Evolutionary conservation across 2,888 invertebrate species (phyloP), one percentile per base, ranked within the genome.

Genomic region (Helobdella robusta): DNA sequence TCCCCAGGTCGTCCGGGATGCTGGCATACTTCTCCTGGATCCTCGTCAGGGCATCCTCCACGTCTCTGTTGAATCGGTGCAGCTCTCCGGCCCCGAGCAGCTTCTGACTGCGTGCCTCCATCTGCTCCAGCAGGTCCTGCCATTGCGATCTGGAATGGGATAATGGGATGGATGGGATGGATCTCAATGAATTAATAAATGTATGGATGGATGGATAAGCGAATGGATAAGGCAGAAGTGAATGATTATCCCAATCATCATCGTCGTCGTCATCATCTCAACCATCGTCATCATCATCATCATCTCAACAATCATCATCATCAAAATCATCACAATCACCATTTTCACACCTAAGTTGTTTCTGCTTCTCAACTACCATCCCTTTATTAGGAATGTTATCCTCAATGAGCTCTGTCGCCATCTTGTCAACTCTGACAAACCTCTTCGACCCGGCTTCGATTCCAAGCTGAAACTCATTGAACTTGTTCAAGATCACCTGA

Each of bases 1-100:
- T 83, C 71, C 86, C 87, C 20, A 87, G 81, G 68, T 83, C 83
- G 70, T 89, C 89, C 0, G 89, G 88, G 50, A 97, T 84, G 2
- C 87, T 87, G 0, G 89, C 88, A 69, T 88, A 86, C 76, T 93
- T 91, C 77, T 91, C 93, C 75, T 79, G 89, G 48, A 91, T 92
- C 30, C 94, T 84, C 48, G 89, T 87, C 8, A 91, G 80, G 1
- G 92, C 88, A 76, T 95, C 94, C 28, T 88, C 89, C 1, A 89
- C 91, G 80, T 95, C 95, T 64, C 94, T 86, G 81, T 97, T 95
- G 84, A 94, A 97, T 65, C 93, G 85, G 80, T 97, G 97, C 71
- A 97, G 91, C 82, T 95, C 93, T 11, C 91, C 94, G 0, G 97
- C 97, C 0, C 92, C 95, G 76, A 87, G 86, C 46, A 98, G 82